Base-by-base conservation (phyloP, 64 coral and sea anemone genomes). In the Montipora efflorescens region DNA sequence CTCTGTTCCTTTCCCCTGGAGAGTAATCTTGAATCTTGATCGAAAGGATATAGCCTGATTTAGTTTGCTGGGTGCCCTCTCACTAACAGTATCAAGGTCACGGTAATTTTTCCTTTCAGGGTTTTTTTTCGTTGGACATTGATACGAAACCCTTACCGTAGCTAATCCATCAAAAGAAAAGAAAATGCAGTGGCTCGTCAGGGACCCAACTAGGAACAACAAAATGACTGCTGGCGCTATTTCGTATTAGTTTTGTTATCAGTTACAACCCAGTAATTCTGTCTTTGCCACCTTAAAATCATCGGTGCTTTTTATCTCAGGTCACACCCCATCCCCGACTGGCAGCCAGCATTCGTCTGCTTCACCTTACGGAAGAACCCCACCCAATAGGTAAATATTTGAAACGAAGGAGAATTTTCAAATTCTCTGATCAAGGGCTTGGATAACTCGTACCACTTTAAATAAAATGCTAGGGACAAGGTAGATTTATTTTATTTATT, bases 271-370 rank as follows among this genome's bases (percentile, higher is more conserved):
- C 62, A 14, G 62, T 15, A 36, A 36, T 36, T 0, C 36, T 13
- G 62, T 67, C 62, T 67, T 15, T 67, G 15, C 62, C 15, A 36
- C 36, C 36, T 36, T 36, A 36, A 36, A 4, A 18, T 67, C 10
- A 1, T 64, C 14, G 14, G 11, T 64, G 61, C 61, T 15, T 71
- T 71, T 71, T 51, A 10, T 71, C 11, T 14, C 16, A 86, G 82
- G 82, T 49, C 82, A 86, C 15, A 86, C 82, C 7, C 66, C 82
- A 72, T 86, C 82, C 8, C 82, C 82, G 64, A 86, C 82, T 21
- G 62, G 82, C 8, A 86, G 82, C 9, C 82, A 86, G 66, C 71
- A 72, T 16, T 71, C 82, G 11, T 8, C 76, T 49, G 13, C 61
- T 12, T 86, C 82, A 12, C 82, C 82, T 72, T 86, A 86, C 45